Conservation (phyloP, 1,140 invertebrate species). For the Homarus americanus region DNA sequence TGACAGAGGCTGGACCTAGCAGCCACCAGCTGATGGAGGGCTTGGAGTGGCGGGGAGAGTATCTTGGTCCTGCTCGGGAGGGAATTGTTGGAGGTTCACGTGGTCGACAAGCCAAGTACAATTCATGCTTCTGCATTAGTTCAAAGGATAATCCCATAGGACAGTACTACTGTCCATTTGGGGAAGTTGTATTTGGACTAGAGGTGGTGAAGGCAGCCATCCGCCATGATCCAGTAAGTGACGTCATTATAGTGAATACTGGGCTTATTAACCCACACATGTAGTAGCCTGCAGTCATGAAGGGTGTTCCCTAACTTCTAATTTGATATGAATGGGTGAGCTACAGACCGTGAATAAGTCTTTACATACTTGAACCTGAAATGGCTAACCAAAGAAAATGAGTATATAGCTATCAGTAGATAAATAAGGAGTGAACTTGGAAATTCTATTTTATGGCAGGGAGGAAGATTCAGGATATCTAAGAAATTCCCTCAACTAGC, state of each 20-base stretch:
- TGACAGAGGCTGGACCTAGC: slow-evolving; percentile 11
- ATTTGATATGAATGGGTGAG: too few relatives aligned
- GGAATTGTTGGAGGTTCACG: slow-evolving; percentile 27
- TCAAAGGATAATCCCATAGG: slow-evolving; percentile 32
- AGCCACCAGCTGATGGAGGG: slow-evolving; percentile 17
- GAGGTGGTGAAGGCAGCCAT: not conserved
- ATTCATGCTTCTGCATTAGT: slow-evolving; percentile 37
- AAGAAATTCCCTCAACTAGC: too few relatives aligned
- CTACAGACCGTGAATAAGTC: too few relatives aligned
- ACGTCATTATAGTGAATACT: not conserved
- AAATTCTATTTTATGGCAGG: too few relatives aligned
- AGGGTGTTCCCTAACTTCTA: too few relatives aligned
- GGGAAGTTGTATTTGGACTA: slow-evolving; percentile 22
- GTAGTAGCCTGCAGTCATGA: too few relatives aligned
- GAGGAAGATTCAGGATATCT: too few relatives aligned
- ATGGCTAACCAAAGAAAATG: too few relatives aligned
- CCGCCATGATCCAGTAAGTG: not conserved
- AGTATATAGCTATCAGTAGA: too few relatives aligned
- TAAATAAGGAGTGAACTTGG: too few relatives aligned
- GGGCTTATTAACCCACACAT: not conserved
- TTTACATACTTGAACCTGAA: too few relatives aligned
- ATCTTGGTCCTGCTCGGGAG: slow-evolving; percentile 24
- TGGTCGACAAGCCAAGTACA: slow-evolving; percentile 20
- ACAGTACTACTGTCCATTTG: slow-evolving; percentile 35
- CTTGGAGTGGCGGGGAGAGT: slow-evolving; percentile 50